Conservation (phyloP, 2,888 invertebrate genomes). For the Carpatolechia fugitivella region DNA sequence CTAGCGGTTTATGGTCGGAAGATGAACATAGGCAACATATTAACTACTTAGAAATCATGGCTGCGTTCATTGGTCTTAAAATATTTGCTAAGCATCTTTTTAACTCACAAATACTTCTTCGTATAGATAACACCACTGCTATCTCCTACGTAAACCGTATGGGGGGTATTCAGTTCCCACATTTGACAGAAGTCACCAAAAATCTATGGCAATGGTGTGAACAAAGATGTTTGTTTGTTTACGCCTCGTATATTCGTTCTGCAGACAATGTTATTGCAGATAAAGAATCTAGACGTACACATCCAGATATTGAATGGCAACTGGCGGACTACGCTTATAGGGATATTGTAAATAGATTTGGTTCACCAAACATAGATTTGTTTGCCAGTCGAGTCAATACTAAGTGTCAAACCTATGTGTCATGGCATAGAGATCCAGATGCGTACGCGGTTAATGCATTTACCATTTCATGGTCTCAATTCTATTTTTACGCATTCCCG, state of each 20-base stretch:
- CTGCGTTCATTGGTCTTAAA: constrained; percentile 28
- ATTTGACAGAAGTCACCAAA: constrained; percentile 1
- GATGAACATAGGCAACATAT: constrained; percentile 26
- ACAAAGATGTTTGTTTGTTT: background rate
- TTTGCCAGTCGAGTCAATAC: constrained; percentile 8
- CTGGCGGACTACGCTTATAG: constrained; percentile 12
- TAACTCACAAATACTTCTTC: constrained; percentile 8
- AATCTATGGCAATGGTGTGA: constrained; percentile 15
- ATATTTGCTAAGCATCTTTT: constrained; percentile 23
- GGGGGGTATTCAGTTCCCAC: constrained; percentile 15
- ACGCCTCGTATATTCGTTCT: constrained; percentile 12
- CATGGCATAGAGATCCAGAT: too few relatives aligned
- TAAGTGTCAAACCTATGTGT: too few relatives aligned
- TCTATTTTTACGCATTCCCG: constrained; percentile 21
- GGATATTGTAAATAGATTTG: background rate
- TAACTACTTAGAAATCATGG: constrained; percentile 30
- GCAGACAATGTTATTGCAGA: constrained; percentile 18
- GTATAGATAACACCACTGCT: constrained; percentile 17
- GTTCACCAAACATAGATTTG: constrained; percentile 10
- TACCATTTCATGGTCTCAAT: constrained; percentile 18
- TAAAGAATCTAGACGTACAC: background rate
- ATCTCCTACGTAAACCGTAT: constrained; percentile 17
- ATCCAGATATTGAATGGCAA: constrained; percentile 17
- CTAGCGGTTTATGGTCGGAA: constrained; percentile 28
- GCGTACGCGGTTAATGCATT: too few relatives aligned